Conservation (phyloP, 2,113 vertebrate species). For the Rhipidura dahli region DNA sequence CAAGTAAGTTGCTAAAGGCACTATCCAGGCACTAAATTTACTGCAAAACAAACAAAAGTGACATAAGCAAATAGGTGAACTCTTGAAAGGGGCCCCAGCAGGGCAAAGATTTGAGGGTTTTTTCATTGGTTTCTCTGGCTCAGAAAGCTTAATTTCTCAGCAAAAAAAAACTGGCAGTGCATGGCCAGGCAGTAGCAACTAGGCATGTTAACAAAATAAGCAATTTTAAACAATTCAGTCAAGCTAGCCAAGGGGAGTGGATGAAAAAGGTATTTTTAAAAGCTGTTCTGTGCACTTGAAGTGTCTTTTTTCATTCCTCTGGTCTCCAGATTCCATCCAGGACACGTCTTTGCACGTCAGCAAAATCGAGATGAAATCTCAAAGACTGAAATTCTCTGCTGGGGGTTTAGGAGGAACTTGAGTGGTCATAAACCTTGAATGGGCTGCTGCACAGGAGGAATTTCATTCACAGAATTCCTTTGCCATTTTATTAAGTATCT, state of each 20-base stretch:
- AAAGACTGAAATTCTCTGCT: constrained; percentile 22
- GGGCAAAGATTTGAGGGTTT: neutral
- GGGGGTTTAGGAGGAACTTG: neutral
- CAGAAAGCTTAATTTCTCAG: constrained; percentile 19
- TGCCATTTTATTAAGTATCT: neutral
- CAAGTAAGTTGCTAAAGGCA: neutral
- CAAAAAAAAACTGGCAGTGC: neutral
- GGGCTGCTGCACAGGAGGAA: neutral
- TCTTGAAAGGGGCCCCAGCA: constrained; percentile 2
- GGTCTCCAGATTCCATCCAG: constrained; percentile 17
- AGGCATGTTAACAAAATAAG: constrained; percentile 20
- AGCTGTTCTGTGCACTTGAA: neutral
- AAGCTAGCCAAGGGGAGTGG: neutral
- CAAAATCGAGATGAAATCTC: constrained; percentile 21
- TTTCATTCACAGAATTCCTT: constrained; percentile 37
- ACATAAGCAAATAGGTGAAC: constrained; percentile 54
- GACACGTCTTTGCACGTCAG: neutral
- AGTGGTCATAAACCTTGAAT: constrained; percentile 32
- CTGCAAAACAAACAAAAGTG: constrained; percentile 53
- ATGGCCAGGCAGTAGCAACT: neutral
- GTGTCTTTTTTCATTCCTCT: constrained; percentile 32
- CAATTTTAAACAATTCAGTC: constrained; percentile 44
- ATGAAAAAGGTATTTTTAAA: constrained; percentile 37
- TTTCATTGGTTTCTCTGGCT: neutral
- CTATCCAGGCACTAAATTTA: constrained; percentile 37